Percentiles rank a stretch among this genome's conserved stretches.
phyloP scores from a whole-genome alignment of 2,113 vertebrate genomes.

The Caranx ignobilis region DNA sequence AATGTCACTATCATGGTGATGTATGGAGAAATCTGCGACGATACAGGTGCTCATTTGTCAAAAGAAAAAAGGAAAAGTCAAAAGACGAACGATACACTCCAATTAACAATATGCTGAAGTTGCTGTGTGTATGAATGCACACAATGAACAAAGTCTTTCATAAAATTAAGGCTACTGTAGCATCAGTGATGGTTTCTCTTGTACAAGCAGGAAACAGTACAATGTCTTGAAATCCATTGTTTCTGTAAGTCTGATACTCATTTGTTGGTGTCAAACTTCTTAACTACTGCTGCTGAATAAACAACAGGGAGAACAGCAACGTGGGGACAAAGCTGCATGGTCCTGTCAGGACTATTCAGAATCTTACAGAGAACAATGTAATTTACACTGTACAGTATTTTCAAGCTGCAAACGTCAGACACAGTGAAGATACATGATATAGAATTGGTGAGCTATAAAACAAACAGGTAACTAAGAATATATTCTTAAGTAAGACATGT shows the following conservation, averaged over 20 bases:
- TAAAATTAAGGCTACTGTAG: neutral
- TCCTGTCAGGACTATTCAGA: neutral
- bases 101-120: neutral
- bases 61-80: neutral
- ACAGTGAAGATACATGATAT: neutral
- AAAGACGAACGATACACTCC: neutral
- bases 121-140: neutral
- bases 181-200: neutral
- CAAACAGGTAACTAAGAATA: neutral
- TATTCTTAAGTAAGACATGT: neutral
- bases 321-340: constrained; percentile 34
- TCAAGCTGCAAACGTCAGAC: neutral
- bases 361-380: constrained; percentile 13
- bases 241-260: neutral
- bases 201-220: neutral
- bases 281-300: constrained; percentile 32
- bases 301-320: constrained; percentile 44
- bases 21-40: neutral
- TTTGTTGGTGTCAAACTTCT: neutral
- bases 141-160: neutral
- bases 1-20: neutral
- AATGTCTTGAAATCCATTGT: neutral
- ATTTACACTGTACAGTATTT: neutral
- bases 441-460: neutral
- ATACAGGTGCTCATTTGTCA: neutral